These are phyloP conservation scores for Leptopilina clavipes DNA, from an alignment of 1,140 invertebrate genomes.

Conservation along the genomic window DNA sequence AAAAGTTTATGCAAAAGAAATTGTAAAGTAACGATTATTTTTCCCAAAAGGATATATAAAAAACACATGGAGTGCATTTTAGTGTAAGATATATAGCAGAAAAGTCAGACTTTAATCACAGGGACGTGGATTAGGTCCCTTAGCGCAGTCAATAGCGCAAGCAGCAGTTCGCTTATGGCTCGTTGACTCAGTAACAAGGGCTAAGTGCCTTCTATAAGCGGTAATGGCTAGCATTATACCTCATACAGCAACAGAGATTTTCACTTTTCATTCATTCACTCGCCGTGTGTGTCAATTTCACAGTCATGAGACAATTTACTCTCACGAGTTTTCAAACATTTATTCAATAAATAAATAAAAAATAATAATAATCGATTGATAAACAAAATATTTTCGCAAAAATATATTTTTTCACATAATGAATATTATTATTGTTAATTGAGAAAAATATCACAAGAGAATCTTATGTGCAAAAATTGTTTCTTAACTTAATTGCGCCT, in stretches of 20 bases:
- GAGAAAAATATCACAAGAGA: too few species aligned
- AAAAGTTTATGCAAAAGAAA: not conserved
- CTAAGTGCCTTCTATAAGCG: constrained; percentile 22
- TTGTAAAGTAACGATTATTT: not conserved
- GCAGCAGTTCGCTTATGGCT: constrained; percentile 17
- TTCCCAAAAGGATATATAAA: not conserved
- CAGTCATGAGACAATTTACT: not conserved
- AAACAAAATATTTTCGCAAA: too few species aligned
- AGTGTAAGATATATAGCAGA: not conserved
- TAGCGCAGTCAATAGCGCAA: constrained; percentile 6
- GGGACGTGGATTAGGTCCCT: constrained; percentile 2
- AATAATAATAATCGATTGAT: too few species aligned
- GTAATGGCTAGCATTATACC: constrained; percentile 26
- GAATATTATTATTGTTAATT: too few species aligned
- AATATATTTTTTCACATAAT: too few species aligned
- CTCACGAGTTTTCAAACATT: not conserved
- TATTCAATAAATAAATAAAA: too few species aligned
- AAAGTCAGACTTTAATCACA: constrained; percentile 2
- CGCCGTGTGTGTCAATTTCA: constrained; percentile 1
- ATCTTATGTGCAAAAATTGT: too few species aligned
- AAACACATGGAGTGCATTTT: not conserved
- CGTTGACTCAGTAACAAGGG: constrained; percentile 27
- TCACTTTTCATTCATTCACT: constrained; percentile 16
- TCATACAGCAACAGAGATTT: constrained; percentile 15
- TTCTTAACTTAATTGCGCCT: too few species aligned